Evolutionary conservation across 2,113 vertebrate species (phyloP).

Genomic region (Plestiodon gilberti): DNA sequence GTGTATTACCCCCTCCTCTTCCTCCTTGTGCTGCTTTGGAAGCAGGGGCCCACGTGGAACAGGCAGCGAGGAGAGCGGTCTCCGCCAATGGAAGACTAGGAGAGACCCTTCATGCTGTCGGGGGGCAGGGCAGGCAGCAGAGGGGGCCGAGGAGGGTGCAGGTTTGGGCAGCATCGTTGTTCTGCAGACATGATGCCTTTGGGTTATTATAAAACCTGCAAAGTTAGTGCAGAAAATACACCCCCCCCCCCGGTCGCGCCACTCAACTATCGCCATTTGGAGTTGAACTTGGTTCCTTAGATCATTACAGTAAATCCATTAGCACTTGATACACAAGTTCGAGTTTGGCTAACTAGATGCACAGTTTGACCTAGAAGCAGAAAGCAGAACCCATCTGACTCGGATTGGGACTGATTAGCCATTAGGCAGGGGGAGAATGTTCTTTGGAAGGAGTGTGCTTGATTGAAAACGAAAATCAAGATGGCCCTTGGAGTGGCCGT

Average conservation of each 20-base stretch:
- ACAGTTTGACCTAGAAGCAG: constrained; percentile 11
- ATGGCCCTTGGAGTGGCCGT: constrained; percentile 22
- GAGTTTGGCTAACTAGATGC: background rate
- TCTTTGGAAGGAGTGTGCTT: constrained; percentile 29
- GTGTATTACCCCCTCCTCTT: too few species aligned
- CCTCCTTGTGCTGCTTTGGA: too few species aligned
- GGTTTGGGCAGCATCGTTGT: background rate
- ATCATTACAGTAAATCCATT: background rate
- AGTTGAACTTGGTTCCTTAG: background rate
- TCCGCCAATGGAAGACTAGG: too few species aligned
- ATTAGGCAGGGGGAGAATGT: constrained; percentile 11
- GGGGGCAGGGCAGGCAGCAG: too few species aligned
- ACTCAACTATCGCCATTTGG: background rate
- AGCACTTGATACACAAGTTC: background rate
- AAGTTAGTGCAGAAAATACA: background rate
- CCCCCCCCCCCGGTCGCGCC: background rate
- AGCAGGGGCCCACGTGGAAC: too few species aligned
- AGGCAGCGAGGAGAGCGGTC: too few species aligned
- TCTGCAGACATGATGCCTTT: background rate
- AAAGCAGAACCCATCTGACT: background rate
- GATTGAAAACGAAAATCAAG: constrained; percentile 56
- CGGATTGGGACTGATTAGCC: constrained; percentile 8
- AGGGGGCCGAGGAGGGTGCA: background rate
- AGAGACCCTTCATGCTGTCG: background rate
- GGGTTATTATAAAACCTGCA: background rate